A percentile compares a stretch with the other conserved stretches of the same genome.
These are phyloP conservation scores for Sialis lutaria DNA, from an alignment of 2,888 invertebrate genomes.

Conservation along the genomic window DNA sequence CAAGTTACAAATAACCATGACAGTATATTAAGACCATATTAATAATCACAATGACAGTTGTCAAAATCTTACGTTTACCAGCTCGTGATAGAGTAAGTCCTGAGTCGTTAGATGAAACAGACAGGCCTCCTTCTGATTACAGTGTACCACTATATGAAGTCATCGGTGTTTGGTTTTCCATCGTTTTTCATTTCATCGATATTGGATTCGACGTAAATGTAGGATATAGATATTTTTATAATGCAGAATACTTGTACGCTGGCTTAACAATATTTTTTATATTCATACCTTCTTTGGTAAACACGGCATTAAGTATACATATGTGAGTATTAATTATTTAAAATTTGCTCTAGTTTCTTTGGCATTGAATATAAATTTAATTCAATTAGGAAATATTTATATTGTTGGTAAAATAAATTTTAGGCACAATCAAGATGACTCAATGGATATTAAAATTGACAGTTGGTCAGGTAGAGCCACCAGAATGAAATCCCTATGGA, in stretches of 20 bases:
- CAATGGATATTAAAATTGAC: constrained; percentile 19
- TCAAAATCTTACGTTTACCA: too few relatives aligned
- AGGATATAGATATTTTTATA: constrained; percentile 42
- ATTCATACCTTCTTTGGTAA: constrained; percentile 54
- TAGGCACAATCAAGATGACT: constrained; percentile 35
- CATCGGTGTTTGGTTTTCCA: constrained; percentile 24
- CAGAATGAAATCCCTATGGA: constrained; percentile 35
- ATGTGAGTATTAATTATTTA: constrained; percentile 35
- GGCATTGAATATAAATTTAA: background rate
- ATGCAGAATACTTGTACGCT: constrained; percentile 39
- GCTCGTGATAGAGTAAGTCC: too few relatives aligned
- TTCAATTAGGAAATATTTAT: background rate
- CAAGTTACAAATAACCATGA: too few relatives aligned
- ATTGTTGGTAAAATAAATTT: constrained; percentile 10
- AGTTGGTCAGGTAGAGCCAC: constrained; percentile 39
- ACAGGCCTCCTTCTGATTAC: constrained; percentile 1
- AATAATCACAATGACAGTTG: too few relatives aligned
- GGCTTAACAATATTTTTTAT: constrained; percentile 52
- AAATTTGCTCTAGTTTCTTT: constrained; percentile 5
- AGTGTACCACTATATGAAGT: constrained; percentile 2
- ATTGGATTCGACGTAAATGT: constrained; percentile 51
- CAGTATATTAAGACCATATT: too few relatives aligned
- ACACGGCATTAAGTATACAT: constrained; percentile 52
- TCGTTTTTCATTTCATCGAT: constrained; percentile 50
- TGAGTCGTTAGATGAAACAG: constrained; percentile 1